Evolutionary conservation across 2,113 vertebrate species (phyloP).

Genomic region (Oncorhynchus kisutch): DNA sequence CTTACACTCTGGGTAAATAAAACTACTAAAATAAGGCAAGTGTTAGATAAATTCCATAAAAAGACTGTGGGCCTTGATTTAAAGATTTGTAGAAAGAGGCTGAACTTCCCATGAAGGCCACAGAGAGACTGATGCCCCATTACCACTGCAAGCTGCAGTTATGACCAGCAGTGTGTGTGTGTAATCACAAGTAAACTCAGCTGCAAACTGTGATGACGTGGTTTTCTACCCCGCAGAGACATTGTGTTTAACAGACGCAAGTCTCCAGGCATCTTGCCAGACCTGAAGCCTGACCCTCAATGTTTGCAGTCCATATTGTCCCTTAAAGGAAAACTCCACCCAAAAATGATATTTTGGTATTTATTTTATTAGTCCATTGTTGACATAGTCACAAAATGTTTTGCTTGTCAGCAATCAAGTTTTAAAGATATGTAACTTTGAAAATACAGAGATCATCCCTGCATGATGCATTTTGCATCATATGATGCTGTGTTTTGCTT

Average conservation of each 20-base stretch:
- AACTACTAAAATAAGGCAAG: neutral
- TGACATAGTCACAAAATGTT: too few relatives aligned
- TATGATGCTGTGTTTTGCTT: too few relatives aligned
- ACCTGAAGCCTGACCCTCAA: neutral
- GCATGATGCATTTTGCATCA: too few relatives aligned
- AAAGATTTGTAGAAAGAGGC: slow-evolving; percentile 22
- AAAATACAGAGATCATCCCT: too few relatives aligned
- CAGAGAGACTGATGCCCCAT: neutral
- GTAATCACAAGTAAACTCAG: too few relatives aligned
- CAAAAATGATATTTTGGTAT: too few relatives aligned
- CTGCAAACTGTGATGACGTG: neutral
- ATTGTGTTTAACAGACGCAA: neutral
- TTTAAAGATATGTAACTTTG: too few relatives aligned
- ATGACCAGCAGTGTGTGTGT: neutral
- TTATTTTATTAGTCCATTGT: too few relatives aligned
- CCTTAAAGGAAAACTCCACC: too few relatives aligned
- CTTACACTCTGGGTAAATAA: neutral
- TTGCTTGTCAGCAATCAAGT: too few relatives aligned
- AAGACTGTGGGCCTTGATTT: neutral
- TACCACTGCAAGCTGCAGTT: too few relatives aligned
- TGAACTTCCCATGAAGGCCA: slow-evolving; percentile 33
- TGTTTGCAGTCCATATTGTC: too few relatives aligned
- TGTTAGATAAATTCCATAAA: neutral
- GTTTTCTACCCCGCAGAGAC: neutral
- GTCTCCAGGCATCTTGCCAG: neutral